phyloP scores from a whole-genome alignment of 2,888 invertebrate species.

The Rotaria sp. region DNA sequence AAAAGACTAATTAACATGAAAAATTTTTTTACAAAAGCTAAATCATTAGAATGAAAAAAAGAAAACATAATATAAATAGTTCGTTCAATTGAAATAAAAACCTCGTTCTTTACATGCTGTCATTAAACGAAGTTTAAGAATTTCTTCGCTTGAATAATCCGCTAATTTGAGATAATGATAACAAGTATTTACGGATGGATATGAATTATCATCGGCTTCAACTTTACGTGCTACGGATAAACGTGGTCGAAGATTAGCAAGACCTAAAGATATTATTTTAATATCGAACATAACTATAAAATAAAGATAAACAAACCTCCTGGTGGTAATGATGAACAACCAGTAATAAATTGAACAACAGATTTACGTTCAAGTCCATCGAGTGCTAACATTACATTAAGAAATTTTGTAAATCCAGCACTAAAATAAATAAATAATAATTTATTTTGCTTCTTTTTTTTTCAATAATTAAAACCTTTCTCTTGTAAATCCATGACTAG shows the following conservation, averaged over 20 bases:
- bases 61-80: not conserved
- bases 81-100: slow-evolving; percentile 79
- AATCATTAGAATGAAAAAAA: not conserved
- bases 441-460: not conserved
- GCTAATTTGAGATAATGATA: slow-evolving; percentile 96
- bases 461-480: slow-evolving; percentile 68
- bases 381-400: slow-evolving; percentile 84
- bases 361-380: slow-evolving; percentile 84
- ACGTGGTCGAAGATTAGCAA: slow-evolving; percentile 90
- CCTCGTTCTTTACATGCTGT: slow-evolving; percentile 93
- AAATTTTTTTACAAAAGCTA: not conserved
- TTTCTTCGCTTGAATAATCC: slow-evolving; percentile 87
- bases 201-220: slow-evolving; percentile 92
- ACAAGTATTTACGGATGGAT: slow-evolving; percentile 97
- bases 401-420: slow-evolving; percentile 84
- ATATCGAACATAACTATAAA: no score
- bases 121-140: slow-evolving; percentile 78
- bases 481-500: slow-evolving; percentile 75
- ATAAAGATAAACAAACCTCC: slow-evolving; percentile 59
- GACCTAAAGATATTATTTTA: slow-evolving; percentile 43
- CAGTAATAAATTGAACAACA: slow-evolving; percentile 96
- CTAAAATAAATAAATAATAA: slow-evolving; percentile 59
- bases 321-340: slow-evolving; percentile 92
- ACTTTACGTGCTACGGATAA: slow-evolving; percentile 95
- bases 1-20: not conserved